Evolutionary conservation across 2,888 invertebrate genomes (phyloP).

Genomic region (Agrotis ipsilon): DNA sequence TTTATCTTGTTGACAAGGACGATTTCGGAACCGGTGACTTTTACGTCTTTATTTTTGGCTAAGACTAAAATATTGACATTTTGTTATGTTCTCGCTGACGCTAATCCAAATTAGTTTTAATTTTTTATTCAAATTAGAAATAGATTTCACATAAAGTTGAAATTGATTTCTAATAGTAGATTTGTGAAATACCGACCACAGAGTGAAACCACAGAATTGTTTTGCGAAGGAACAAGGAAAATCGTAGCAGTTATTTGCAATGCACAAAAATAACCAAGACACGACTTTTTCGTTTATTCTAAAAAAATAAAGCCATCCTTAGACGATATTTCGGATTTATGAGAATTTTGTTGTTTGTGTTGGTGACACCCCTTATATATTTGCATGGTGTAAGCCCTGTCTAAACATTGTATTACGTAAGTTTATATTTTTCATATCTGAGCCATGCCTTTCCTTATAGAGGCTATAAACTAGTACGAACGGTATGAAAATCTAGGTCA

Average conservation of each 20-base stretch:
- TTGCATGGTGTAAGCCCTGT: constrained; percentile 36
- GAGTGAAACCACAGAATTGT: constrained; percentile 8
- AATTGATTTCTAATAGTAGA: constrained; percentile 24
- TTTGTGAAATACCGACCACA: constrained; percentile 11
- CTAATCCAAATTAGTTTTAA: constrained; percentile 47
- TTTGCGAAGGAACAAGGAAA: constrained; percentile 34
- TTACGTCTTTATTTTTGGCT: constrained; percentile 37
- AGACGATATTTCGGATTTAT: constrained; percentile 44
- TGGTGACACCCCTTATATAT: constrained; percentile 39
- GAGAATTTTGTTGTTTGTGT: constrained; percentile 41
- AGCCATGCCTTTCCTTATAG: constrained; percentile 29
- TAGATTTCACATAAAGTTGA: constrained; percentile 5
- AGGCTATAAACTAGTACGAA: constrained; percentile 14
- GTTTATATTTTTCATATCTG: constrained; percentile 29
- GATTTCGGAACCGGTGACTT: constrained; percentile 36
- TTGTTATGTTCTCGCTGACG: constrained; percentile 1
- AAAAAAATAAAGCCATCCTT: constrained; percentile 36
- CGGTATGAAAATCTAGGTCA: constrained; percentile 33
- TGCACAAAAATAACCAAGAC: constrained; percentile 25
- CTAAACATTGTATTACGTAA: constrained; percentile 38
- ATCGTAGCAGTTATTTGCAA: constrained; percentile 16
- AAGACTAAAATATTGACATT: constrained; percentile 24
- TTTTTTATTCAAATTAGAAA: constrained; percentile 39
- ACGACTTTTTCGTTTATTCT: constrained; percentile 28
- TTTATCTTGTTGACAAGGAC: constrained; percentile 43